phyloP scores from a whole-genome alignment of 2,113 vertebrate species.

The Murina feae region DNA sequence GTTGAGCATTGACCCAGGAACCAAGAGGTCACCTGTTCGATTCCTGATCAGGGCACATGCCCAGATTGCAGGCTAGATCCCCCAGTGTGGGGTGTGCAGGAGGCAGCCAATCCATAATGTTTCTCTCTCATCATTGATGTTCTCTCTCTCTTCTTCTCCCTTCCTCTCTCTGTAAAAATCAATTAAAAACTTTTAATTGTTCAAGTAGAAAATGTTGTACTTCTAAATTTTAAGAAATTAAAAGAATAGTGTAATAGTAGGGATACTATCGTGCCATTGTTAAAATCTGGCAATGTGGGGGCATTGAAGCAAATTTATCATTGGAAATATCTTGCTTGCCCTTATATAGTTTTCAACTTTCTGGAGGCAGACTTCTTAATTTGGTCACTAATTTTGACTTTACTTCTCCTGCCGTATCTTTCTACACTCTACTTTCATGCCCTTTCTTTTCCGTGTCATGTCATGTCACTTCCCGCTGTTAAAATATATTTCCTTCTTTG shows the following conservation, averaged over 20 bases:
- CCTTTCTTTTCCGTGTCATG: background rate
- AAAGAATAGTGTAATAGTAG: background rate
- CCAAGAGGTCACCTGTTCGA: no score
- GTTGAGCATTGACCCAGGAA: no score
- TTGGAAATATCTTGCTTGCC: background rate
- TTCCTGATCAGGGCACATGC: no score
- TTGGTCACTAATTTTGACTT: slow-evolving; percentile 39
- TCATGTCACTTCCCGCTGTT: slow-evolving; percentile 28
- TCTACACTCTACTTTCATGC: background rate
- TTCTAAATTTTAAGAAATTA: background rate
- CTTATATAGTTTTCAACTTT: background rate
- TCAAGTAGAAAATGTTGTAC: background rate
- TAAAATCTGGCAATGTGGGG: background rate
- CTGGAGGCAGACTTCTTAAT: background rate
- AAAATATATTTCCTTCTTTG: slow-evolving; percentile 15
- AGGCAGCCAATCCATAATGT: no score
- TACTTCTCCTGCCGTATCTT: background rate
- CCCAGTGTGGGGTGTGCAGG: no score
- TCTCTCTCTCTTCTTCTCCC: no score
- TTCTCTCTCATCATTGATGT: no score
- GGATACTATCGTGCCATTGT: background rate
- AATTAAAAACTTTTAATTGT: background rate
- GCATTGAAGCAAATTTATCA: background rate
- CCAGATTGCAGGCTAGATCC: no score
- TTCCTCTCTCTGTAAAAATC: no score